Base-by-base conservation (phyloP, 2,797 vertebrate species). In the Tauraco hartlaubi region DNA sequence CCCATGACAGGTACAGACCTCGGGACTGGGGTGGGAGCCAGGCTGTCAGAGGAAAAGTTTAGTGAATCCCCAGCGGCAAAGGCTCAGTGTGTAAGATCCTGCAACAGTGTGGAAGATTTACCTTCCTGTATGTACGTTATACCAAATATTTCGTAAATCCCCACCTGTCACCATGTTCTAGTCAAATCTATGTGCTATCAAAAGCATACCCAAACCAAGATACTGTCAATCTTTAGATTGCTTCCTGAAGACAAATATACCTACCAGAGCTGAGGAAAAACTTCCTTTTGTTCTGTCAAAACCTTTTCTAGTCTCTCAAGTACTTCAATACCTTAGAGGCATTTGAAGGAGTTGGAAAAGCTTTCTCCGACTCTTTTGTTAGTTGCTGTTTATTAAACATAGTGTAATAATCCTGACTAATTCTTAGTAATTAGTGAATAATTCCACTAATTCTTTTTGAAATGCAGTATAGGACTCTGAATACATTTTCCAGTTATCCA, bases 1-100 rank as follows among this genome's bases (percentile, higher is more conserved):
- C 85, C 63, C 77, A 9, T 88, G 93, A 86, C 90, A 95, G 93
- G 93, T 84, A 94, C 73, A 93, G 93, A 88, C 73, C 82, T 92
- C 68, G 21, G 82, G 90, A 93, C 66, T 74, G 87, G 91, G 82
- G 56, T 26, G 29, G 41, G 54, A 95, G 93, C 91, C 95, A 95
- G 58, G 18, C 26, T 46, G 33, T 26, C 54, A 72, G 79, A 95
- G 52, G 68, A 54, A 68, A 90, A 78, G 61, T 58, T 68, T 54
- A 71, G 68, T 44, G 39, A 67, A 79, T 49, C 51, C 58, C 59
- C 71, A 44, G 41, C 2, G 10, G 64, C 48, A 82, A 59, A 66
- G 33, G 26, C 52, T 92, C 54, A 29, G 28, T 0, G 7, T 56
- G 29, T 31, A 51, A 66, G 74, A 26, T 56, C 31, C 35, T 56